A percentile compares a stretch with the other conserved stretches of the same genome.
phyloP scores from a whole-genome alignment of 2,113 vertebrate genomes.

The Eptesicus fuscus region DNA sequence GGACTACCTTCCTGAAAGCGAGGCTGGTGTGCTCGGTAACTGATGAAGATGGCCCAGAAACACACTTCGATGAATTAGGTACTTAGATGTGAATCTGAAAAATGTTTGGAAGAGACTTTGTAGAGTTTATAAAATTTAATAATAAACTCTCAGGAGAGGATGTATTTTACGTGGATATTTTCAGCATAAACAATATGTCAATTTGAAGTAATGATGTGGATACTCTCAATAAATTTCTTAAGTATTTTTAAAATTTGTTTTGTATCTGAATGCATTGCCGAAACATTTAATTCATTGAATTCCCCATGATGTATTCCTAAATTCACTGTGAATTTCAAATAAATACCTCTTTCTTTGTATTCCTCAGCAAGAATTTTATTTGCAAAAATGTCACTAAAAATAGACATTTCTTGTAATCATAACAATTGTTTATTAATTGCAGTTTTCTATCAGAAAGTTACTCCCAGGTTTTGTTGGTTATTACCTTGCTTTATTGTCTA shows the following conservation, averaged over 20 bases:
- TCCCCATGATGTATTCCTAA: background rate
- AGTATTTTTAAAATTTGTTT: background rate
- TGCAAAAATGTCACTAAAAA: background rate
- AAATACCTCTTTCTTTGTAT: background rate
- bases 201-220: background rate
- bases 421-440: background rate
- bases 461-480: background rate
- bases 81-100: background rate
- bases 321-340: background rate
- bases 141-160: background rate
- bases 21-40: slow-evolving; percentile 96
- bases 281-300: background rate
- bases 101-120: background rate
- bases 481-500: background rate
- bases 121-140: background rate
- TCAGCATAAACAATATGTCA: background rate
- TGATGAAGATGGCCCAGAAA: slow-evolving; percentile 96
- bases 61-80: slow-evolving; percentile 97
- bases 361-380: background rate
- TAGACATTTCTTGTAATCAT: background rate
- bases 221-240: background rate
- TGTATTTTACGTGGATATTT: background rate
- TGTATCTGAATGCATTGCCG: background rate
- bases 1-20: slow-evolving; percentile 98
- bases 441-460: background rate